Base-by-base conservation (phyloP, 2,113 vertebrate species). In the Barbus barbus region DNA sequence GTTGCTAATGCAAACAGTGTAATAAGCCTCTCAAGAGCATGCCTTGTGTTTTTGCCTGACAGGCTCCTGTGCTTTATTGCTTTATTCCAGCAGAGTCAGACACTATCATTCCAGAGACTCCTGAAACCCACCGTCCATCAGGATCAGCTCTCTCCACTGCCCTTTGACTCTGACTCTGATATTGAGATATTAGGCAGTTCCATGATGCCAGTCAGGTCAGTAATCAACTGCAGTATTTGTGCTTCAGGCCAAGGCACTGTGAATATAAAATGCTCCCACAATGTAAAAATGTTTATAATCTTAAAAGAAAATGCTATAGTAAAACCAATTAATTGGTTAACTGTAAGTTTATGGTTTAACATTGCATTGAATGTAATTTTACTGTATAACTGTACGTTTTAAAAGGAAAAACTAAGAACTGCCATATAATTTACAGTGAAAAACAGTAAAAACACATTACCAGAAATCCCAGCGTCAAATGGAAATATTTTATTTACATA, bases 101-200 rank as follows among this genome's bases (percentile, higher is more conserved):
- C 8, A 80, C 16, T 87, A 94, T 91, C 36, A 63, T 96, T 80
- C 94, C 95, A 72, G 96, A 96, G 92, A 92, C 94, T 56, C 94
- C 96, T n/a, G 95, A 96, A 89, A 84, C 84, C 73, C 91, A 96
- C 82, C 93, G 93, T 63, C 89, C 91, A 18, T 51, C 8, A 36
- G 85, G 86, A 31, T 93, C 95, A 84, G 92, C 87, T 83, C 9
- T 71, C 85, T 8, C 71, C 84, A 93, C 87, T 90, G 63, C 80
- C 91, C 7, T 24, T 72, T 88, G 88, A 87, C 12, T 94, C 93
- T 78, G 93, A 92, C 48, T 92, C 93, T 3, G 87, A 91, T 38
- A 33, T 82, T 31, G 87, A 89, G 63, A 85, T 88, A 33, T 86
- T 77, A 6, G 90, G 89, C 38, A 85, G 77, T 20, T 90, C 86